phyloP scores from a whole-genome alignment of 1,140 invertebrate species.

The Drosophila nannoptera region DNA sequence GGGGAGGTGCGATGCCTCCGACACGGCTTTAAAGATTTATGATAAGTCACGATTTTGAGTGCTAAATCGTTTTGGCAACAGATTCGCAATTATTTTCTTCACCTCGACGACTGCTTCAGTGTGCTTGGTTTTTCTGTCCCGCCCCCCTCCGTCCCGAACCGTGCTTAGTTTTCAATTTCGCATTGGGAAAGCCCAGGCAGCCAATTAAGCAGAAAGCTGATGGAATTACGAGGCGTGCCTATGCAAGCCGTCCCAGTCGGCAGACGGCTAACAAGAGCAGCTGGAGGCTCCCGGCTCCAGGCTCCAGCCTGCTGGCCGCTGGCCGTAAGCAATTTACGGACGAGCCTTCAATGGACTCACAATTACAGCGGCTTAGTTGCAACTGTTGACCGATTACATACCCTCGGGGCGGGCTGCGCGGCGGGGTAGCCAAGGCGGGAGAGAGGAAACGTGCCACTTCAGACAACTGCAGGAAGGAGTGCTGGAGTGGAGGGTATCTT shows the following conservation, averaged over 20 bases:
- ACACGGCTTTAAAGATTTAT: slow-evolving; percentile 55
- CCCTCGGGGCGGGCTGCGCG: not conserved
- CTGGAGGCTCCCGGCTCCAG: not conserved
- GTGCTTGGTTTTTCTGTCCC: slow-evolving; percentile 1
- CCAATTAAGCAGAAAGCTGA: slow-evolving; percentile 63
- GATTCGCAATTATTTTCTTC: slow-evolving; percentile 25
- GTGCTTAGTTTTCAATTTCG: slow-evolving; percentile 21
- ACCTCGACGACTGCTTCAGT: not conserved
- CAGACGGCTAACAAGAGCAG: not conserved
- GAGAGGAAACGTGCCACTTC: too few relatives aligned
- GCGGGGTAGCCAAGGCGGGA: not conserved
- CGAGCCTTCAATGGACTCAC: slow-evolving; percentile 12
- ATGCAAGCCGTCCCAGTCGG: slow-evolving; percentile 4
- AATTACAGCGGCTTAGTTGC: not conserved
- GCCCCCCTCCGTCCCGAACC: slow-evolving; percentile 26
- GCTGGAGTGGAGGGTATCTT: too few relatives aligned
- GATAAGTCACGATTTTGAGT: slow-evolving; percentile 68
- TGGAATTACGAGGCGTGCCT: slow-evolving; percentile 50
- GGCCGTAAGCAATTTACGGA: slow-evolving; percentile 35
- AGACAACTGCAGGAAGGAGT: too few relatives aligned
- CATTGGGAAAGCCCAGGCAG: slow-evolving; percentile 45
- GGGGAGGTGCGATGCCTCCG: slow-evolving; percentile 15
- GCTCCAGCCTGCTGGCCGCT: too few relatives aligned
- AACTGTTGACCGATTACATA: not conserved
- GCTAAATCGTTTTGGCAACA: slow-evolving; percentile 44